These are phyloP conservation scores for Mastacembelus armatus DNA, from an alignment of 2,797 vertebrate genomes.

Conservation along the genomic window DNA sequence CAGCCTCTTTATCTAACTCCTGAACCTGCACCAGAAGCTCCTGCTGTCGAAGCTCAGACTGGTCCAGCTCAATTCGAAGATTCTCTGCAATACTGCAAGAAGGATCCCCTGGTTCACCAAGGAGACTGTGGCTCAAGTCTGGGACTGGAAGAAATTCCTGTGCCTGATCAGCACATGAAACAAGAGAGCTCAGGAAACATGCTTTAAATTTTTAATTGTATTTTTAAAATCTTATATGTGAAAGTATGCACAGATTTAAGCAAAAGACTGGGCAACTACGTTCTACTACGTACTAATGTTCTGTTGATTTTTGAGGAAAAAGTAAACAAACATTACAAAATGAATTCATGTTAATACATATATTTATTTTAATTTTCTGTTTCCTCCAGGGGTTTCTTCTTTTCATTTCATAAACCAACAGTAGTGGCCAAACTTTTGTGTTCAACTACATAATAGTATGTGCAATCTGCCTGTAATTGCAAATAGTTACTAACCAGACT, in stretches of 20 bases:
- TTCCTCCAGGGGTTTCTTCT: too few relatives aligned
- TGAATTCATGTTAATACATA: too few relatives aligned
- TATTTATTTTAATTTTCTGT: too few relatives aligned
- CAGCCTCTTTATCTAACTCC: slow-evolving; percentile 69
- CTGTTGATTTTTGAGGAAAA: too few relatives aligned
- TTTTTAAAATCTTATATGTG: neutral
- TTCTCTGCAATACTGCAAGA: slow-evolving; percentile 86
- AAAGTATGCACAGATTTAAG: neutral
- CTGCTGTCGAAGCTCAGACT: slow-evolving; percentile 88
- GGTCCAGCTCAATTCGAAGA: slow-evolving; percentile 91
- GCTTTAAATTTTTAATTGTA: neutral
- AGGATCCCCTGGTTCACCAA: slow-evolving; percentile 80
- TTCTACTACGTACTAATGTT: too few relatives aligned
- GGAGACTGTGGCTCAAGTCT: slow-evolving; percentile 84
- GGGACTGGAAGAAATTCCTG: slow-evolving; percentile 86
- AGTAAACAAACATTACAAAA: too few relatives aligned
- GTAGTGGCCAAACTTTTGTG: neutral
- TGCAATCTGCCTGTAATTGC: slow-evolving; percentile 88
- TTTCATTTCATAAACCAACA: neutral
- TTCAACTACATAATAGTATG: neutral
- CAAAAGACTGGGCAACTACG: neutral
- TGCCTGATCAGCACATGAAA: slow-evolving; percentile 72
- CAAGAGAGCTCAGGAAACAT: slow-evolving; percentile 8
- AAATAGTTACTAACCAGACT: slow-evolving; percentile 91
- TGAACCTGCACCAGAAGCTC: slow-evolving; percentile 82